A percentile compares a stretch with the other conserved stretches of the same genome.
These are phyloP conservation scores for Catostomus latipinnis DNA, from an alignment of 2,797 vertebrate species.

Conservation along the genomic window DNA sequence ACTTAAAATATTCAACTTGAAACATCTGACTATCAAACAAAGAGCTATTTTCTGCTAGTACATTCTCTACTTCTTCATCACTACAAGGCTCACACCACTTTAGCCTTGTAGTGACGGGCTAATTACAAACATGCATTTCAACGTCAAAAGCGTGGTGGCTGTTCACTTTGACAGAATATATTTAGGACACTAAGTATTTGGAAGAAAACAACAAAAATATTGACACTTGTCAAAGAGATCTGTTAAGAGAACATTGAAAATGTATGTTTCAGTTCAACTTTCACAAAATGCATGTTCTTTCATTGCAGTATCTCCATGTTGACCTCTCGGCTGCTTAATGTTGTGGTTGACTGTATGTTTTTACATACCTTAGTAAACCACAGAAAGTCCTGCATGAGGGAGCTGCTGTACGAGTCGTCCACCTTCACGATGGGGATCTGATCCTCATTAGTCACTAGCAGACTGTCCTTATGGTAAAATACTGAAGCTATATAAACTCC, in stretches of 20 bases:
- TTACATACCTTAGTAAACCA: slow-evolving; percentile 95
- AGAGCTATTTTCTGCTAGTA: slow-evolving; percentile 31
- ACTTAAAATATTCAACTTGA: slow-evolving; percentile 1
- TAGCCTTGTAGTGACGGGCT: slow-evolving; percentile 38
- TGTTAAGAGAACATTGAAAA: slow-evolving; percentile 38
- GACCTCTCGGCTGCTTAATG: slow-evolving; percentile 43
- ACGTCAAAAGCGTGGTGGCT: slow-evolving; percentile 38
- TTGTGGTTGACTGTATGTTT: slow-evolving; percentile 53
- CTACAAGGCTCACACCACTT: slow-evolving; percentile 21
- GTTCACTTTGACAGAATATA: slow-evolving; percentile 46
- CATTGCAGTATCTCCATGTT: slow-evolving; percentile 32
- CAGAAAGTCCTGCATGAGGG: slow-evolving; percentile 95
- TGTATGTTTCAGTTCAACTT: slow-evolving; percentile 36
- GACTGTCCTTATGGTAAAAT: slow-evolving; percentile 94
- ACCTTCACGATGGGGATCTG: slow-evolving; percentile 98
- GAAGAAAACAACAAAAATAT: slow-evolving; percentile 49
- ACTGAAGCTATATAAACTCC: slow-evolving; percentile 94
- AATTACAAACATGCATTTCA: slow-evolving; percentile 24
- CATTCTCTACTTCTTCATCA: slow-evolving; percentile 19
- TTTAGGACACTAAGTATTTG: slow-evolving; percentile 45
- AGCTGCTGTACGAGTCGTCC: slow-evolving; percentile 92
- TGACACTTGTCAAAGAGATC: slow-evolving; percentile 45
- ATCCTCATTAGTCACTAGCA: slow-evolving; percentile 96
- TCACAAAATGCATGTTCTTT: slow-evolving; percentile 48
- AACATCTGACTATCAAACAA: slow-evolving; percentile 6